Conservation (phyloP, 2,113 vertebrate genomes). For the Alces alces region DNA sequence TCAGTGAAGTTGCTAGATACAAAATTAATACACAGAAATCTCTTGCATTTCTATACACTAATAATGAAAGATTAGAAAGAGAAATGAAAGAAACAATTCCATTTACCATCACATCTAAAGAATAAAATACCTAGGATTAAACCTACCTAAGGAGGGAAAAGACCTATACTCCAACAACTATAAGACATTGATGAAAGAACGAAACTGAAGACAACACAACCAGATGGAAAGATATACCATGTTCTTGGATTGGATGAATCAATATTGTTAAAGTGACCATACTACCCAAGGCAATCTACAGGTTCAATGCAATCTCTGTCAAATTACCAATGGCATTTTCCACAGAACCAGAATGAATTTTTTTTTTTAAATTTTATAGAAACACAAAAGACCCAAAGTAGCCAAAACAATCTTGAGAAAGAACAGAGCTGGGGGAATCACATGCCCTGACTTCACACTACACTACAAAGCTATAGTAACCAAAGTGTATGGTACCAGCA, state of each 20-base stretch:
- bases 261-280: background rate
- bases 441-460: background rate
- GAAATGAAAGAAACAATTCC: background rate
- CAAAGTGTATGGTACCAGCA: background rate
- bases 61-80: background rate
- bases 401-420: background rate
- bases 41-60: background rate
- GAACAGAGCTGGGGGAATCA: background rate
- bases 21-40: background rate
- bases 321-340: background rate
- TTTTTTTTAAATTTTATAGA: background rate
- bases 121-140: background rate
- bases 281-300: background rate
- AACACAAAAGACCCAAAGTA: background rate
- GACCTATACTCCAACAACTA: background rate
- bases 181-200: background rate
- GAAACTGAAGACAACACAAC: background rate
- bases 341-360: background rate
- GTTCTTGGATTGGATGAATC: background rate
- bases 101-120: background rate
- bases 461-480: background rate
- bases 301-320: background rate
- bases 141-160: background rate
- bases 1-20: background rate
- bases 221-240: background rate